A percentile compares a stretch with the other conserved stretches of the same genome.
Conservation (phyloP, 2,888 invertebrate species). For the Bimastos eiseni region DNA sequence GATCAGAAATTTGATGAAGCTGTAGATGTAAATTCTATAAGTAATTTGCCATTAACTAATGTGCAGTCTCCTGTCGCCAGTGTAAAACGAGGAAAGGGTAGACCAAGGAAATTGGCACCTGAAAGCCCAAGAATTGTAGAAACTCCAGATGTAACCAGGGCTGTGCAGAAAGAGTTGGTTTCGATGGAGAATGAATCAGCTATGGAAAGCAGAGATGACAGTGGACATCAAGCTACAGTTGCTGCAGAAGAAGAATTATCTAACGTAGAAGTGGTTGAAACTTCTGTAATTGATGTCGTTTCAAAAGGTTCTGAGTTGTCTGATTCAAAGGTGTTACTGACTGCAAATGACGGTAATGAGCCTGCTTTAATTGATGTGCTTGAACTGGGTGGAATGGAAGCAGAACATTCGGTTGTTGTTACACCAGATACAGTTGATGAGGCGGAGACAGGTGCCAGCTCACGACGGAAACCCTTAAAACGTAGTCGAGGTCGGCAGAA, state of each 20-base stretch:
- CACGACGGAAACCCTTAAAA: not conserved
- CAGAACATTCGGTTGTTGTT: not conserved
- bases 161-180: not conserved
- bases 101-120: not conserved
- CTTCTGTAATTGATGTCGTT: not conserved
- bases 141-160: not conserved
- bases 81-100: conserved; percentile 7
- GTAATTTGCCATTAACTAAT: not conserved
- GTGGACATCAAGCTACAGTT: not conserved
- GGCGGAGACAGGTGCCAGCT: not conserved
- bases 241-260: not conserved
- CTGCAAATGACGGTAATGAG: not conserved
- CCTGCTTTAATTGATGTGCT: not conserved
- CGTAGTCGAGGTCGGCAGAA: not conserved
- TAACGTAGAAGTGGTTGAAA: not conserved
- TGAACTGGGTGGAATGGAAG: not conserved
- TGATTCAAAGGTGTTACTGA: not conserved
- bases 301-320: not conserved
- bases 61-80: not conserved
- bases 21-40: not conserved
- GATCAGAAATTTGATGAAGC: not conserved
- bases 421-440: not conserved
- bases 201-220: not conserved
- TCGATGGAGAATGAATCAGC: not conserved
- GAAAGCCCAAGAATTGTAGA: not conserved